A percentile compares a stretch with the other conserved stretches of the same genome.
Conservation (phyloP, 2,113 vertebrate genomes). For the Hiodon alosoides region DNA sequence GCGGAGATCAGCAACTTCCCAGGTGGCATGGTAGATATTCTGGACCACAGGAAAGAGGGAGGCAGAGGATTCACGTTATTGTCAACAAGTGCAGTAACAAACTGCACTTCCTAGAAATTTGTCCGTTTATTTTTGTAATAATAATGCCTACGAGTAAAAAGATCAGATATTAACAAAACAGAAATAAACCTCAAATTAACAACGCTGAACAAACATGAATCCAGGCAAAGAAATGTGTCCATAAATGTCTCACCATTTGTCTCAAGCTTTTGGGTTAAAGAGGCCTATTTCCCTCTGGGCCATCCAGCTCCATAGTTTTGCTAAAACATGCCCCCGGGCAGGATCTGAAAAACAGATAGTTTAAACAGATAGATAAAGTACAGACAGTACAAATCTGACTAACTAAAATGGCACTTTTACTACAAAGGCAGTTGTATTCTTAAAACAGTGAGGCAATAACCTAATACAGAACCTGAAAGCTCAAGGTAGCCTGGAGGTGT, state of each 20-base stretch:
- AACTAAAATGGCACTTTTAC: background rate
- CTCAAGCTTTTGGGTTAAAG: constrained; percentile 16
- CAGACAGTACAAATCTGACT: background rate
- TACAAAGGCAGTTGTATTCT: background rate
- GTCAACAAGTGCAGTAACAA: background rate
- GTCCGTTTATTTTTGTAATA: background rate
- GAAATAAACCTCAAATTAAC: background rate
- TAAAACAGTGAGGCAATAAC: too few relatives aligned
- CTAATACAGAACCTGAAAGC: too few relatives aligned
- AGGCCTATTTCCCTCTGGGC: constrained; percentile 18
- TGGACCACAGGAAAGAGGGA: constrained; percentile 34
- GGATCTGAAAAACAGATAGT: constrained; percentile 15
- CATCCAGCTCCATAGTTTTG: constrained; percentile 10
- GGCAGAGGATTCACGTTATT: background rate
- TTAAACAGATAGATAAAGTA: background rate
- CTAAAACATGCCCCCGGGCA: background rate
- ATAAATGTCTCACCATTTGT: constrained; percentile 30
- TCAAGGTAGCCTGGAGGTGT: too few relatives aligned
- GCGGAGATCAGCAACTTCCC: constrained; percentile 69
- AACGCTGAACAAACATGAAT: background rate
- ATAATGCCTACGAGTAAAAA: background rate
- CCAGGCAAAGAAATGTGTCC: background rate
- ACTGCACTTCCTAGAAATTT: background rate
- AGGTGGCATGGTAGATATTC: constrained; percentile 83
- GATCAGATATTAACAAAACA: background rate